These are phyloP conservation scores for Scaptomyza tumidula DNA, from an alignment of 2,888 invertebrate species.

Conservation along the genomic window DNA sequence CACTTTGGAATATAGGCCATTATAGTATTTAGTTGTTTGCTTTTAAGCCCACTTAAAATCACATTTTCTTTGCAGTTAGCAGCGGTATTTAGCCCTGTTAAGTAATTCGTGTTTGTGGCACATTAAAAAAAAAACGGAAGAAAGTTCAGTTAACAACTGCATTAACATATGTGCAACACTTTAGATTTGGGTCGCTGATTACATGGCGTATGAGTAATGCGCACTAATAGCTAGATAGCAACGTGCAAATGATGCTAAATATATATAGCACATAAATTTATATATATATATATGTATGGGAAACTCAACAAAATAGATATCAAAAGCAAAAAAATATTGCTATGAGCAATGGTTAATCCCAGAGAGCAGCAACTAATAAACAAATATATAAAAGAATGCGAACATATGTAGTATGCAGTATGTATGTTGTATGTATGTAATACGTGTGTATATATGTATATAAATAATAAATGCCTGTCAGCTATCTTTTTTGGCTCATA, in stretches of 20 bases:
- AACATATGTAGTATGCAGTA: slow-evolving; percentile 27
- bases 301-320: slow-evolving; percentile 11
- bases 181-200: slow-evolving; percentile 22
- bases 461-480: slow-evolving; percentile 55
- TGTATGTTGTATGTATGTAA: neutral
- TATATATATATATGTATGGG: neutral
- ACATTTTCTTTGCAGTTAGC: neutral
- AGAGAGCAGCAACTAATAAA: slow-evolving; percentile 46
- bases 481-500: slow-evolving; percentile 55
- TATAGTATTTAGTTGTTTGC: too few species aligned
- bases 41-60: neutral
- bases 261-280: neutral
- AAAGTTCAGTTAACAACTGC: neutral
- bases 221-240: neutral
- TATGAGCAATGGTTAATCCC: slow-evolving; percentile 62
- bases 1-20: too few species aligned
- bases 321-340: slow-evolving; percentile 10
- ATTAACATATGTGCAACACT: neutral
- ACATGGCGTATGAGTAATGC: slow-evolving; percentile 32
- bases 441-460: slow-evolving; percentile 30
- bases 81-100: neutral
- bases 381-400: slow-evolving; percentile 45
- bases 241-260: slow-evolving; percentile 2
- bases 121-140: neutral
- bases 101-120: slow-evolving; percentile 1